Percentiles rank a stretch among this genome's conserved stretches.
Conservation (phyloP, 1,140 invertebrate genomes). For the Diachasma alloeum region DNA sequence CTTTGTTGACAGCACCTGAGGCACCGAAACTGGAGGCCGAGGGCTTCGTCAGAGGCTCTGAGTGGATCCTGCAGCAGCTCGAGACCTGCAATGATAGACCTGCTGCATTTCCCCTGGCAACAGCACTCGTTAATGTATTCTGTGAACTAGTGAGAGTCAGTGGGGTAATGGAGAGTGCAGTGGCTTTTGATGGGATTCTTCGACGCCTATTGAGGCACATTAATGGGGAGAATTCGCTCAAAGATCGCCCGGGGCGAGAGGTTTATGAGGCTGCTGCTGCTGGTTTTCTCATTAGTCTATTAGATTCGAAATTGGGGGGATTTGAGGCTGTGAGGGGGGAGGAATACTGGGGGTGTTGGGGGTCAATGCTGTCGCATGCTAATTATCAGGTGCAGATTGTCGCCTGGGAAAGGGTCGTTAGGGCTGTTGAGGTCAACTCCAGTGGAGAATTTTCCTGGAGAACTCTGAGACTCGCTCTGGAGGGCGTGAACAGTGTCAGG, state of each 20-base stretch:
- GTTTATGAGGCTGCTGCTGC: slow-evolving; percentile 43
- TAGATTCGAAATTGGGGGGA: background rate
- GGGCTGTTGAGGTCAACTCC: slow-evolving; percentile 27
- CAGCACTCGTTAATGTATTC: slow-evolving; percentile 41
- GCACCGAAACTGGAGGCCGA: slow-evolving; percentile 11
- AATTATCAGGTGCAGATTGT: slow-evolving; percentile 42
- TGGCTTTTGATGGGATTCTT: slow-evolving; percentile 18
- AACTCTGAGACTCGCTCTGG: slow-evolving; percentile 21
- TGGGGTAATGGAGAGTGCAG: background rate
- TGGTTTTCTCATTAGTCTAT: slow-evolving; percentile 36
- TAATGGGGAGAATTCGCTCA: slow-evolving; percentile 25
- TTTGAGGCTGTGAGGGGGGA: background rate
- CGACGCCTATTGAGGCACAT: slow-evolving; percentile 31
- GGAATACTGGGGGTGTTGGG: slow-evolving; percentile 17
- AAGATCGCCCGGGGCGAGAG: slow-evolving; percentile 41
- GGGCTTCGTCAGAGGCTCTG: slow-evolving; percentile 21
- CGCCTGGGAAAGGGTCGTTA: slow-evolving; percentile 41
- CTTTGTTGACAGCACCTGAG: slow-evolving; percentile 24
- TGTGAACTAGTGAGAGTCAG: slow-evolving; percentile 32
- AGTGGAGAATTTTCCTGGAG: slow-evolving; percentile 24
- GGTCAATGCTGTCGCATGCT: slow-evolving; percentile 26
- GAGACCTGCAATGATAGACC: slow-evolving; percentile 28
- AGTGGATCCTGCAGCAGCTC: slow-evolving; percentile 41
- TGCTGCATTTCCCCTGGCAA: slow-evolving; percentile 42
- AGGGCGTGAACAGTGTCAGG: slow-evolving; percentile 11